A percentile compares a stretch with the other conserved stretches of the same genome.
Evolutionary conservation across 2,113 vertebrate genomes (phyloP).

Genomic region (Salvator merianae): DNA sequence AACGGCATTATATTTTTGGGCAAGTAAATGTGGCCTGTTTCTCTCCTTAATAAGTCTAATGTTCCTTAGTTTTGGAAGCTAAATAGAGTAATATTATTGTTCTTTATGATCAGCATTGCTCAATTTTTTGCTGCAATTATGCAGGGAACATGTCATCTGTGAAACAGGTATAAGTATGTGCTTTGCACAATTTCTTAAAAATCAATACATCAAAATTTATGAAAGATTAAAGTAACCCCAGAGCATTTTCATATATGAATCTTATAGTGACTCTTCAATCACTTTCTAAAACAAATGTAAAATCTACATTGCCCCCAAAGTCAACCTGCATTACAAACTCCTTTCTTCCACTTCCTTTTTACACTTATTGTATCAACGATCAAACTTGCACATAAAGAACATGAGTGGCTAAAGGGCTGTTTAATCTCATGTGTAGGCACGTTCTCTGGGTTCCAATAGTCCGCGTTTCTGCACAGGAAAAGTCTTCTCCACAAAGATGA

Average conservation of each 20-base stretch:
- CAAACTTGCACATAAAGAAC: not conserved
- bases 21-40: not conserved
- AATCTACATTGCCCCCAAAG: not conserved
- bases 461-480: not conserved
- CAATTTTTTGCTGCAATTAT: not conserved
- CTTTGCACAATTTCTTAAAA: not conserved
- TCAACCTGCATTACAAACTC: conserved; percentile 1
- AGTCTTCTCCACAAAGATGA: not conserved
- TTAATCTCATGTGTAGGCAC: not conserved
- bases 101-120: not conserved
- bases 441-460: not conserved
- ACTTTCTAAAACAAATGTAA: not conserved
- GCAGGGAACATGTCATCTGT: not conserved
- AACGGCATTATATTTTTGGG: not conserved
- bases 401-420: not conserved
- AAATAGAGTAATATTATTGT: not conserved
- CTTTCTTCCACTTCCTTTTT: not conserved
- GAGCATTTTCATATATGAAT: not conserved
- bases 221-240: not conserved
- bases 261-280: not conserved
- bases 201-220: conserved; percentile 3
- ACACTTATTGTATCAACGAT: not conserved
- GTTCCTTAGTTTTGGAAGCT: not conserved
- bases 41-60: not conserved
- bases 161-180: not conserved